Conservation (phyloP, 2,888 invertebrate genomes). For the Cheilosia grossa region DNA sequence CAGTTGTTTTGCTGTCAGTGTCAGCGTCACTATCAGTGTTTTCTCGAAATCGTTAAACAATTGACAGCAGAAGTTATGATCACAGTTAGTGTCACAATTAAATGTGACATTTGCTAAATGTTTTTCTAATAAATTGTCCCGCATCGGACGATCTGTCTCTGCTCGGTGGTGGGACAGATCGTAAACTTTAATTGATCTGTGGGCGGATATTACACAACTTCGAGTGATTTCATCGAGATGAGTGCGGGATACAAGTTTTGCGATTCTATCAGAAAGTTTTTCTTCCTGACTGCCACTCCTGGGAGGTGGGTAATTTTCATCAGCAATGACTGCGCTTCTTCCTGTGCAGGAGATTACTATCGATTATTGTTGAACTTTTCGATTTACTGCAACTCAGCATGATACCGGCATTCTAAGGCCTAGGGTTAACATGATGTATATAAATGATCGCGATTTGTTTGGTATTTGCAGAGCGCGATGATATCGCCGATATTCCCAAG, state of each 20-base stretch:
- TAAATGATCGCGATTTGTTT: constrained; percentile 23
- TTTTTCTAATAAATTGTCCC: constrained; percentile 51
- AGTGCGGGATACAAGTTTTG: no score
- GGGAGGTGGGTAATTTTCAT: no score
- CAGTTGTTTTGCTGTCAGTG: constrained; percentile 20
- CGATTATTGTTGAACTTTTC: constrained; percentile 38
- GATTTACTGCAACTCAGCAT: constrained; percentile 23
- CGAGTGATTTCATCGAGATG: constrained; percentile 51
- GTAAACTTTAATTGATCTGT: constrained; percentile 63
- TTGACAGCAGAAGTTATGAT: constrained; percentile 42
- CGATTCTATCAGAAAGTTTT: no score
- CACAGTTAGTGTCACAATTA: constrained; percentile 60
- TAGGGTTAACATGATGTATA: background rate
- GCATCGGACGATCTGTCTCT: background rate
- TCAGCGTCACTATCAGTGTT: background rate
- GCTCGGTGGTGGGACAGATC: constrained; percentile 9
- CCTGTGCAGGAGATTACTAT: constrained; percentile 11
- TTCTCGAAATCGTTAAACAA: constrained; percentile 42
- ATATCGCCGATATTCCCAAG: background rate
- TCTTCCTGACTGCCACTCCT: no score
- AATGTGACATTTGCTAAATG: constrained; percentile 52
- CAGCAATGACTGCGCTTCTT: no score
- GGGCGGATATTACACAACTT: constrained; percentile 16
- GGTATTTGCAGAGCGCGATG: background rate
- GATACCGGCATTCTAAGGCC: constrained; percentile 1